phyloP scores from a whole-genome alignment of 2,888 invertebrate species.

The Sarcophaga variegata region DNA sequence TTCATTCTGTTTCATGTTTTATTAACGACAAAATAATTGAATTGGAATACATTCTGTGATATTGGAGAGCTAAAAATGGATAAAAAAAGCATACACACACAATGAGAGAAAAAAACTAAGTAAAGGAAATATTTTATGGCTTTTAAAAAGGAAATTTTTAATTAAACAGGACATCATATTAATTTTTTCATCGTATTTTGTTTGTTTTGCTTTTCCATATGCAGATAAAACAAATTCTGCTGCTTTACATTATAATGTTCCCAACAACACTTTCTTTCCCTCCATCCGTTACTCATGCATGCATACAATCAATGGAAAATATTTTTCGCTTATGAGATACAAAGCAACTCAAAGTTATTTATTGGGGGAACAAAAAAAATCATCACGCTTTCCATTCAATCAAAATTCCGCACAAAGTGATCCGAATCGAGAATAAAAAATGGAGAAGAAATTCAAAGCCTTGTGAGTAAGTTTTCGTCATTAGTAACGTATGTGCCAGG shows the following conservation, averaged over 20 bases:
- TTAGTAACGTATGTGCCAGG: neutral
- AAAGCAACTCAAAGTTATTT: slow-evolving; percentile 19
- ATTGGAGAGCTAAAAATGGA: slow-evolving; percentile 45
- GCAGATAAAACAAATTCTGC: neutral
- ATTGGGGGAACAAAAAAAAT: neutral
- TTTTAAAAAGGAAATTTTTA: slow-evolving; percentile 70
- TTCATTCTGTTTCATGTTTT: slow-evolving; percentile 16
- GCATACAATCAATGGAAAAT: neutral
- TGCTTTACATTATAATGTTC: neutral
- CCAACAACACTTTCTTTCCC: too few relatives aligned
- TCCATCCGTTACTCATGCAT: too few relatives aligned
- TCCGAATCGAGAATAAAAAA: neutral
- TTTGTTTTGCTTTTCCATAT: neutral
- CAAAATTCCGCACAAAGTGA: neutral
- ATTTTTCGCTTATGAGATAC: slow-evolving; percentile 4
- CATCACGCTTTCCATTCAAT: neutral
- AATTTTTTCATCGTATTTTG: slow-evolving; percentile 8
- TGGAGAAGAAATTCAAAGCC: neutral
- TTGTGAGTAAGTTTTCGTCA: slow-evolving; percentile 5
- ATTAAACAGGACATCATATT: slow-evolving; percentile 72
- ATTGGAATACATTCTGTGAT: slow-evolving; percentile 70
- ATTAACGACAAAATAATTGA: slow-evolving; percentile 72
- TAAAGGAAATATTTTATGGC: slow-evolving; percentile 71
- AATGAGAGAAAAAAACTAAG: slow-evolving; percentile 20
- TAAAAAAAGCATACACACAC: neutral